Evolutionary conservation across 2,888 invertebrate genomes (phyloP), one percentile per base, ranked within the genome.

Genomic region (Dioctria linearis): DNA sequence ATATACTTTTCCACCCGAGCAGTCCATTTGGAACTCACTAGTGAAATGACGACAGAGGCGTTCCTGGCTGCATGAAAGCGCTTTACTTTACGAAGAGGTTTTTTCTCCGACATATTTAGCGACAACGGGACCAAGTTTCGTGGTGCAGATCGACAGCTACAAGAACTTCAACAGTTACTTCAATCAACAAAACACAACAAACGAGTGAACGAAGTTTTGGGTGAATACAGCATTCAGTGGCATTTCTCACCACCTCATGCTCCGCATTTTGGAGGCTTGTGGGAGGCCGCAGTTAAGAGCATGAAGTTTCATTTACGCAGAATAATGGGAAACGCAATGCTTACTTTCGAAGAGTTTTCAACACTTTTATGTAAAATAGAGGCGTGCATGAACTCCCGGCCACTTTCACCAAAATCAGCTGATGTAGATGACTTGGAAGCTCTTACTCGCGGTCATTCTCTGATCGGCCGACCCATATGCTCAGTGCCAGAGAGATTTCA

Each of bases 281-380:
- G 67, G 59, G 80, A 80, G 39, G 69, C 78, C 1, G 69, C 40
- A 2, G 78, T 78, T 3, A 78, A 69, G 46, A 37, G 11, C 2
- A 43, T 59, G 25, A 80, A 80, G 46, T 61, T 9, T 13, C 69
- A 78, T 37, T 11, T 80, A 25, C 65, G 57, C n/a, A 39, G 78
- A 40, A 6, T 63, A 3, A 4, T 46, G 3, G 69, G 51, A 37
- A 6, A 11, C 2, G 9, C 46, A 11, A 3, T 5, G 2, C 11
- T 78, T 5, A 59, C 71, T 3, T 80, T 73, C 43, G 84, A 85
- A 79, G 84, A 86, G 73, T 80, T 85, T 40, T 40, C 79, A 25
- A 86, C 85, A 3, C 25, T 85, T 0, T 13, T 83, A 3, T 78
- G 80, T 37, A 84, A 85, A 79, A 83, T 85, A n/a, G 84, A 63